phyloP scores from a whole-genome alignment of 1,140 invertebrate species.

The Habropoda laboriosa region DNA sequence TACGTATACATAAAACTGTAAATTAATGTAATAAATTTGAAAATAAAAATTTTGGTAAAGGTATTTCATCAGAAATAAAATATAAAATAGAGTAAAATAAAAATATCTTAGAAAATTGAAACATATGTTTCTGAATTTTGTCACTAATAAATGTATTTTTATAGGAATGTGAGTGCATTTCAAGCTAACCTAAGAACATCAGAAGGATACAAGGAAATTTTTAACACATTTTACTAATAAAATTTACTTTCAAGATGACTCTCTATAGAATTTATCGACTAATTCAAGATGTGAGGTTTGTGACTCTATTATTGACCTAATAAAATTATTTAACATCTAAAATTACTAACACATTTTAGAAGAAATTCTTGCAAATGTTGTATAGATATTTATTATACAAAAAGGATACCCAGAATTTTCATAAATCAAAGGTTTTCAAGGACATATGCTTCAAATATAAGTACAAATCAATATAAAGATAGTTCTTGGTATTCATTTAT shows the following conservation, averaged over 20 bases:
- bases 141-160: neutral
- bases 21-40: neutral
- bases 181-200: slow-evolving; percentile 3
- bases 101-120: neutral
- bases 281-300: slow-evolving; percentile 35
- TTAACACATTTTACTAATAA: neutral
- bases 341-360: slow-evolving; percentile 11
- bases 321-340: neutral
- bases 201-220: neutral
- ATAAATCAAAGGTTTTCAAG: neutral
- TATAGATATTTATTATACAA: slow-evolving; percentile 2
- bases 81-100: neutral
- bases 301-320: neutral
- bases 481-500: slow-evolving; percentile 56
- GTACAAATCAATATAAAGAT: slow-evolving; percentile 5
- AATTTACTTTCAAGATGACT: slow-evolving; percentile 13
- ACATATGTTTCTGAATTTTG: neutral
- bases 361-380: slow-evolving; percentile 16
- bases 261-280: slow-evolving; percentile 9
- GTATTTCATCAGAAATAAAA: neutral
- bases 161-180: neutral
- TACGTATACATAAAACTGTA: neutral
- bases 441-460: slow-evolving; percentile 9
- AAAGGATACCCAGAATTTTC: neutral
- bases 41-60: neutral